Evolutionary conservation across 2,888 invertebrate species (phyloP), one percentile per base, ranked within the genome.

Genomic region (Pseudococcus longispinus): DNA sequence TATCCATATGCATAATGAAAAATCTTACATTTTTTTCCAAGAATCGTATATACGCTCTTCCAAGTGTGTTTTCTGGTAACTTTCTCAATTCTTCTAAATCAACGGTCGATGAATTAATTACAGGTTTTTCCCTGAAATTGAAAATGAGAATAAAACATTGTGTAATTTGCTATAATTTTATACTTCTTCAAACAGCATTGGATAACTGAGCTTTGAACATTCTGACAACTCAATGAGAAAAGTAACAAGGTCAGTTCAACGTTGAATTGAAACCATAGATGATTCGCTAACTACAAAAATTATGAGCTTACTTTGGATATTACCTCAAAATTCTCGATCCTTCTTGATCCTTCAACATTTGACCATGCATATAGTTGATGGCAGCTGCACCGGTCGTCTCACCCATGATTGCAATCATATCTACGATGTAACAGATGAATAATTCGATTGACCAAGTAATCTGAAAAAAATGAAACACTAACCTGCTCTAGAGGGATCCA

Each of bases 31-130:
- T 96, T 88, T 93, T 93, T 87, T 92, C 92, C 89, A 98, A 93
- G 91, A 98, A 99, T 89, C 95, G 93, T 88, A 93, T 93, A 91
- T 99, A 99, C 6, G 94, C 93, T 90, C 94, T 94, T 32, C 99
- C 99, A 77, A 99, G 91, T 1, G 96, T 97, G 85, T 94, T 95
- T 88, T 94, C 93, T 0, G 97, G 96, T 89, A 98, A 92, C 65
- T 91, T 90, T 82, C 93, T 92, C 37, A 99, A 92, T 88, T 92
- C 92, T 23, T 94, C 92, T 77, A 97, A 92, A 90, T 96, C 94
- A 37, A 99, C 92, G 2, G 96, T 96, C 65, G 91, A 91, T 6
- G 97, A 94, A 91, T 96, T 97, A 83, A 99, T 97, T 88, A 97
- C 93, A 1, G 99, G 99, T 91, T 94, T 94, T 87, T 96, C 94